Evolutionary conservation across 2,113 vertebrate species (phyloP).

Genomic region (Perca fluviatilis): DNA sequence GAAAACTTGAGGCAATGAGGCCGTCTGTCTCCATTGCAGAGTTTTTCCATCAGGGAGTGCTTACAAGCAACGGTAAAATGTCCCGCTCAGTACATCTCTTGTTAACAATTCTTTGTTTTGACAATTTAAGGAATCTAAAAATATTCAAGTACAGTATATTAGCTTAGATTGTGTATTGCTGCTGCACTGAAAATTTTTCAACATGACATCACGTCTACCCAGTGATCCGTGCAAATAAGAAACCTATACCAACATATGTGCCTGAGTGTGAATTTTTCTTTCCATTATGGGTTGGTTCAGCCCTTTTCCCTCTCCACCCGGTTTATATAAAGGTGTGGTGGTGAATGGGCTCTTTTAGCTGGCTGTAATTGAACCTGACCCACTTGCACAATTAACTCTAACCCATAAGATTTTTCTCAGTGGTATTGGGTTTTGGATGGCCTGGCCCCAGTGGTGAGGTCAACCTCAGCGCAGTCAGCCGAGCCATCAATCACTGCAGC

Average conservation of each 20-base stretch:
- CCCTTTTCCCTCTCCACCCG: constrained; percentile 36
- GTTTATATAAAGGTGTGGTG: constrained; percentile 44
- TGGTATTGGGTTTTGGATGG: constrained; percentile 58
- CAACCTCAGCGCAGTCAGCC: constrained; percentile 46
- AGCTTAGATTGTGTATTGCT: not conserved
- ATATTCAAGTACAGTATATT: not conserved
- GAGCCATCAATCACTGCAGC: constrained; percentile 54
- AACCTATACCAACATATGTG: constrained; percentile 5
- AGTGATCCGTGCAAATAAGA: constrained; percentile 7
- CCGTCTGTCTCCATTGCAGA: not conserved
- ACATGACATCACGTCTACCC: constrained; percentile 18
- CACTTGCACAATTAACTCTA: constrained; percentile 77
- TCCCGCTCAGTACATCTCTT: not conserved
- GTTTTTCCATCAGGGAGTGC: not conserved
- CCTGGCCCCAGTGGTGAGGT: constrained; percentile 57
- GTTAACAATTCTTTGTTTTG: too few species aligned
- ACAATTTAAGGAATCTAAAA: not conserved
- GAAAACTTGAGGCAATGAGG: too few species aligned
- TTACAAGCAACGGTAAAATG: not conserved
- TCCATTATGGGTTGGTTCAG: not conserved
- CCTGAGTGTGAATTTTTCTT: constrained; percentile 19
- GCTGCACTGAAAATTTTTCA: constrained; percentile 3
- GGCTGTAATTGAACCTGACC: constrained; percentile 78
- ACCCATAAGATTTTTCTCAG: constrained; percentile 84
- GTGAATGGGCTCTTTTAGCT: constrained; percentile 72